A percentile compares a stretch with the other conserved stretches of the same genome.
These are phyloP conservation scores for Presbytis comata DNA, from an alignment of 2,797 vertebrate genomes.

Conservation along the genomic window DNA sequence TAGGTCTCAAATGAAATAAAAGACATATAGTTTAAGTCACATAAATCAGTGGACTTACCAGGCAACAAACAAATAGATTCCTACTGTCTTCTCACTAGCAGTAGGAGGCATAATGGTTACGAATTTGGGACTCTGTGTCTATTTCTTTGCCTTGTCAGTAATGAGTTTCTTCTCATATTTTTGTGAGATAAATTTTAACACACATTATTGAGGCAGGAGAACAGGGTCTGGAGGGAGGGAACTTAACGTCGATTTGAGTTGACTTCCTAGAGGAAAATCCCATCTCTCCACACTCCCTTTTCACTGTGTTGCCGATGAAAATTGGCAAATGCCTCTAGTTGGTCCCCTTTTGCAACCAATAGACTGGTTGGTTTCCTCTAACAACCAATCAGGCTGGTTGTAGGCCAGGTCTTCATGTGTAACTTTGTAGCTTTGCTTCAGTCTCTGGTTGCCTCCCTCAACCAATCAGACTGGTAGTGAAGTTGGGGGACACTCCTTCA, in stretches of 20 bases:
- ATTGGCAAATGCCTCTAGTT: not conserved
- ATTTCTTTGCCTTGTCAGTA: not conserved
- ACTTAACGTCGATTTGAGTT: not conserved
- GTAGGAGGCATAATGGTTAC: not conserved
- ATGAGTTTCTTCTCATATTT: not conserved
- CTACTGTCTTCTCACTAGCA: not conserved
- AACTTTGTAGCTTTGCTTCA: too few relatives aligned
- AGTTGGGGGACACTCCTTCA: too few relatives aligned
- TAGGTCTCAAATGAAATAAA: not conserved
- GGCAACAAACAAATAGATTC: not conserved
- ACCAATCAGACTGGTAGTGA: too few relatives aligned
- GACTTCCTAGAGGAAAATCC: not conserved
- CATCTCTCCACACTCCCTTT: not conserved
- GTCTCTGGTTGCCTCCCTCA: too few relatives aligned
- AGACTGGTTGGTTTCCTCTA: too few relatives aligned
- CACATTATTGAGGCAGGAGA: not conserved
- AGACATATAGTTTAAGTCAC: not conserved
- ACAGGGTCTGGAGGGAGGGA: not conserved
- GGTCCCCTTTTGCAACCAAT: too few relatives aligned
- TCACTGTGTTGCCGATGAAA: not conserved
- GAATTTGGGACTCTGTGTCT: not conserved
- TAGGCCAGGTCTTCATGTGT: too few relatives aligned
- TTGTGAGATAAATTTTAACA: not conserved
- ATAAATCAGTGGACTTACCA: not conserved
- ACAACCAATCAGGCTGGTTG: too few relatives aligned